Evolutionary conservation across 2,113 vertebrate species (phyloP), one percentile per base, ranked within the genome.

Genomic region (Nettapus auritus): DNA sequence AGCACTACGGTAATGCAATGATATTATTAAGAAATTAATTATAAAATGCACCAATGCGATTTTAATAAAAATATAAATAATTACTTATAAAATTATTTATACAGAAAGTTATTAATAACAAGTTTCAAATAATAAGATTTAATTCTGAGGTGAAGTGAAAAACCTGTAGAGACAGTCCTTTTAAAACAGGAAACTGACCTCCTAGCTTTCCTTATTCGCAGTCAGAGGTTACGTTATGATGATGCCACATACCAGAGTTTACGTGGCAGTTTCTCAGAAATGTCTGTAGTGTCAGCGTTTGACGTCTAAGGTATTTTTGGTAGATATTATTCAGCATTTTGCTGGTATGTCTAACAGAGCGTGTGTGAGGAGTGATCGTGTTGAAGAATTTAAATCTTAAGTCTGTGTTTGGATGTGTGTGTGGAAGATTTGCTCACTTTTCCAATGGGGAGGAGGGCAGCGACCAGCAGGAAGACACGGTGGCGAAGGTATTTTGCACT

Each of bases 221-320:
- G 33, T 57, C 53, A 73, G 36, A 53, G 5, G 18, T 36, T 46
- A 25, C 1, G 0, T 68, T 89, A 22, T 13, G 26, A 73, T 36
- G 8, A 36, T 59, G 55, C 25, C 56, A 28, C 0, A 0, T 52
- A 29, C 9, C 56, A 48, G 46, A 48, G 20, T 48, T 48, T 22
- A 48, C 20, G 20, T 48, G 20, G 46, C 46, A 48, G 46, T 21
- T 19, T 48, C 46, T 48, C 46, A 48, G 46, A 48, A 48, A 48
- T 48, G 46, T 48, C 46, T 48, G 46, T 19, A 48, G 46, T 48
- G 46, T 48, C 46, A 48, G 46, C 46, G 11, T 48, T 48, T 48
- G 46, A 48, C 22, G 46, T 11, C 20, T 21, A 48, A 48, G 20
- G 10, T 46, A 16, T 50, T 79, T 79, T 48, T 70, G 28, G 14